These are phyloP conservation scores for Subacronicta megacephala DNA, from an alignment of 2,888 invertebrate genomes.

Conservation along the genomic window DNA sequence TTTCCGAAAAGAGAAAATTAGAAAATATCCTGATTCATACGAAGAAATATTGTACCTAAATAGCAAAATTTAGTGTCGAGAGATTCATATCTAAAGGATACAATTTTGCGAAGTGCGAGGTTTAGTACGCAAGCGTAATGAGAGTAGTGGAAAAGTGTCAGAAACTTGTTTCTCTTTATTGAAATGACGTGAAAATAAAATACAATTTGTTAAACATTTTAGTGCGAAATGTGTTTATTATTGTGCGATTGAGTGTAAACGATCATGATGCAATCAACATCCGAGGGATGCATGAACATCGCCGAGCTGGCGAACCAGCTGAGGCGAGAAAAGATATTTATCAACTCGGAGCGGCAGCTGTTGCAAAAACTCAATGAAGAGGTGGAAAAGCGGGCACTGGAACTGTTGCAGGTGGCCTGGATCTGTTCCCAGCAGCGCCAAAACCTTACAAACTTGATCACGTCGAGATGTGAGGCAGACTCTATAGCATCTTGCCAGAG, in stretches of 20 bases:
- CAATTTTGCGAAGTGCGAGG: constrained; percentile 14
- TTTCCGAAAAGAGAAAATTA: constrained; percentile 60
- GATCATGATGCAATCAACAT: constrained; percentile 85
- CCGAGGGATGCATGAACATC: constrained; percentile 86
- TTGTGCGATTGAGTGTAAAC: constrained; percentile 58
- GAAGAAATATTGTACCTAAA: constrained; percentile 21
- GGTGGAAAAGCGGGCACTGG: constrained; percentile 89
- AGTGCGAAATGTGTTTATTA: constrained; percentile 63
- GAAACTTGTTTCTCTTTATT: constrained; percentile 64
- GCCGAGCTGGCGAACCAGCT: constrained; percentile 90
- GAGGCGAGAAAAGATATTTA: constrained; percentile 96
- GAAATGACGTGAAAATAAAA: constrained; percentile 74
- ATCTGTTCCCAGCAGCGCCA: constrained; percentile 96
- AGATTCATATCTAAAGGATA: constrained; percentile 32
- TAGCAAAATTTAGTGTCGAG: constrained; percentile 31
- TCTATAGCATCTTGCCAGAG: constrained; percentile 94
- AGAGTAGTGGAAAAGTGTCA: constrained; percentile 64
- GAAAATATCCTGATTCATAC: constrained; percentile 32
- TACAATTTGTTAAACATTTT: constrained; percentile 57
- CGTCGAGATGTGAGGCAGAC: constrained; percentile 93
- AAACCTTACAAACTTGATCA: constrained; percentile 93
- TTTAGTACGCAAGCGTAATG: constrained; percentile 39
- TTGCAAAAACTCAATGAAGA: constrained; percentile 94
- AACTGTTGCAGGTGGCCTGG: constrained; percentile 94
- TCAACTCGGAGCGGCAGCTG: constrained; percentile 95